These are phyloP conservation scores for Chaetodon auriga DNA, from an alignment of 2,113 vertebrate species.

Conservation along the genomic window DNA sequence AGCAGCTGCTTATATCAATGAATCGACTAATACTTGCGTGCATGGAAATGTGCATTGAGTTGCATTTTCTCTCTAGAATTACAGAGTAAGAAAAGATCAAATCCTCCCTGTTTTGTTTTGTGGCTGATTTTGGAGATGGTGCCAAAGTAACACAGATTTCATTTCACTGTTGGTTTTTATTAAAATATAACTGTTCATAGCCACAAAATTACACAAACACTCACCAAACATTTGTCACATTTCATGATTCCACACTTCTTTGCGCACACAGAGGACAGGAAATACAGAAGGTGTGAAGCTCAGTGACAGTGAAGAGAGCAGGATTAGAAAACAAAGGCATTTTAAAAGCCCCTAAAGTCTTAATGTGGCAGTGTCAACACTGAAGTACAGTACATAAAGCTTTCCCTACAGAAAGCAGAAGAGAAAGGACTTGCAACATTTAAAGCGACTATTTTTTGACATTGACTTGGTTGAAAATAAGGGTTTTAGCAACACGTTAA, in stretches of 20 bases:
- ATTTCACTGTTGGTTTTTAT: slow-evolving; percentile 63
- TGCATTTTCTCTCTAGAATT: too few relatives aligned
- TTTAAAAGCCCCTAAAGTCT: slow-evolving; percentile 21
- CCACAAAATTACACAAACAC: slow-evolving; percentile 60
- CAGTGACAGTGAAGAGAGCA: slow-evolving; percentile 36
- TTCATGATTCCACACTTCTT: slow-evolving; percentile 31
- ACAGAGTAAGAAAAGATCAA: neutral
- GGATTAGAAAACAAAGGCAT: slow-evolving; percentile 31
- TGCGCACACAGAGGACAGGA: slow-evolving; percentile 14
- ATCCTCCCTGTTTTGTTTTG: neutral
- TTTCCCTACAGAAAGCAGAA: slow-evolving; percentile 1
- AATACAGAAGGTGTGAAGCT: slow-evolving; percentile 38
- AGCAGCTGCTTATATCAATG: too few relatives aligned
- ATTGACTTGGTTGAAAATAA: neutral
- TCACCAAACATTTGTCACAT: slow-evolving; percentile 38
- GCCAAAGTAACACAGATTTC: neutral
- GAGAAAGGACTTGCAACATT: slow-evolving; percentile 28
- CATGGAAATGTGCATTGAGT: too few relatives aligned
- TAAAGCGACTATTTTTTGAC: neutral
- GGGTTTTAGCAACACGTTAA: slow-evolving; percentile 26
- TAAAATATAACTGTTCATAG: slow-evolving; percentile 68
- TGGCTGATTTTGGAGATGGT: neutral
- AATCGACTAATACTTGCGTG: too few relatives aligned
- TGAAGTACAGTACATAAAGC: slow-evolving; percentile 27
- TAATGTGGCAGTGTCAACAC: slow-evolving; percentile 59